Evolutionary conservation across 2,888 invertebrate genomes (phyloP).

Genomic region (Augochlorella aurata): DNA sequence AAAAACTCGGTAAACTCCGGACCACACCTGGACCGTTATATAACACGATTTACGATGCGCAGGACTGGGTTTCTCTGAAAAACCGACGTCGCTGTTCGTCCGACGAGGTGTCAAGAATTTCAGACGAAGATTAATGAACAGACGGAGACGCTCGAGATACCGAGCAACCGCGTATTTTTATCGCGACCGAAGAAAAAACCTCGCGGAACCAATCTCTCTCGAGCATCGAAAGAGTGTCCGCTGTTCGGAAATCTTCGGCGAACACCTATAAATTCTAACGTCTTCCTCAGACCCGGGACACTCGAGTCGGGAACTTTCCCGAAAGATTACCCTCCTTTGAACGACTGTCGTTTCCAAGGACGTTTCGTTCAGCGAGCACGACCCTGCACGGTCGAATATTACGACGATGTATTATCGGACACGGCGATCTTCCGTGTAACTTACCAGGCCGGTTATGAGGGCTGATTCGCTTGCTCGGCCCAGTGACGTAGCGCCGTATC

Average conservation of each 20-base stretch:
- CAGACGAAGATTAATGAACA: constrained; percentile 15
- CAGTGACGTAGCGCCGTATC: constrained; percentile 60
- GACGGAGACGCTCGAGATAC: not conserved
- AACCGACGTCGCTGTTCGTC: constrained; percentile 6
- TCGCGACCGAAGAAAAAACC: not conserved
- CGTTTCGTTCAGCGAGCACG: not conserved
- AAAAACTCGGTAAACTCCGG: not conserved
- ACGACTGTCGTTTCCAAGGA: constrained; percentile 13
- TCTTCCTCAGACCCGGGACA: not conserved
- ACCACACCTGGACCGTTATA: constrained; percentile 19
- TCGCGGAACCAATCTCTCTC: not conserved
- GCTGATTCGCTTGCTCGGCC: constrained; percentile 65
- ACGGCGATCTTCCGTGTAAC: constrained; percentile 30
- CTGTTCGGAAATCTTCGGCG: constrained; percentile 14
- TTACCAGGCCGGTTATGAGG: constrained; percentile 62
- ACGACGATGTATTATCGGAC: constrained; percentile 14
- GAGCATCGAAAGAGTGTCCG: not conserved
- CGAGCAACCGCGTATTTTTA: not conserved
- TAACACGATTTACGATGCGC: constrained; percentile 41
- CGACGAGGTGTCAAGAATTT: not conserved
- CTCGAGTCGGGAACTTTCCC: constrained; percentile 21
- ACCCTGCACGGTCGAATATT: constrained; percentile 41
- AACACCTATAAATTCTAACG: constrained; percentile 41
- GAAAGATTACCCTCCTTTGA: constrained; percentile 57
- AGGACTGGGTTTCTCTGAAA: constrained; percentile 24